phyloP scores from a whole-genome alignment of 2,888 invertebrate genomes.

The Alsophila aescularia region DNA sequence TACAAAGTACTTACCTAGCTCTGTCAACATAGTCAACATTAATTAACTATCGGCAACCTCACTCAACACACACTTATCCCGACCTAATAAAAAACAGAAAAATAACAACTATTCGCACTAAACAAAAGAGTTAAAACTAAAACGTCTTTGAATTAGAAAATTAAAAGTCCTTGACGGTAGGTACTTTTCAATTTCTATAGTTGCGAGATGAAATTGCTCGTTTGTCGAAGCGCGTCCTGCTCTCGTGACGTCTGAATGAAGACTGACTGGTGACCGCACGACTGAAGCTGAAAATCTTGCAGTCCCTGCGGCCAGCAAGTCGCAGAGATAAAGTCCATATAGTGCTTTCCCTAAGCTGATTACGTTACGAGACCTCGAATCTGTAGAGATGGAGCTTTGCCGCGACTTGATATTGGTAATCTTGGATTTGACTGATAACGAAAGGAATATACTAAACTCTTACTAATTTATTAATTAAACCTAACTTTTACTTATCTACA shows the following conservation, averaged over 20 bases:
- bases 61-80: conserved; percentile 52
- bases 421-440: not conserved
- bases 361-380: conserved; percentile 59
- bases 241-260: conserved; percentile 52
- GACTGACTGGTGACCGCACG: conserved; percentile 64
- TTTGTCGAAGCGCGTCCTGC: conserved; percentile 51
- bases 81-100: conserved; percentile 21
- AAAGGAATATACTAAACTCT: too few species aligned
- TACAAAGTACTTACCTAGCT: conserved; percentile 61
- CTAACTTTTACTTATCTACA: too few species aligned
- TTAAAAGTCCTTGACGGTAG: conserved; percentile 6
- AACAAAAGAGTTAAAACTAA: not conserved
- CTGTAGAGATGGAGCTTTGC: conserved; percentile 26
- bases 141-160: not conserved
- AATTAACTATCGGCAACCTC: conserved; percentile 50
- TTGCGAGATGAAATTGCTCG: conserved; percentile 46
- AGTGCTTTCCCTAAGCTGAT: conserved; percentile 67
- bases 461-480: too few species aligned
- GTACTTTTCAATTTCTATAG: conserved; percentile 41
- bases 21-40: conserved; percentile 61
- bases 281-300: conserved; percentile 59
- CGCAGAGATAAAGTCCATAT: conserved; percentile 59
- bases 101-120: conserved; percentile 12
- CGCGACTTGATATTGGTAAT: conserved; percentile 11
- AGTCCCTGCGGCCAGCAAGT: conserved; percentile 44